Evolutionary conservation across 2,888 invertebrate species (phyloP), one percentile per base, ranked within the genome.

Genomic region (Tupiocoris notatus): DNA sequence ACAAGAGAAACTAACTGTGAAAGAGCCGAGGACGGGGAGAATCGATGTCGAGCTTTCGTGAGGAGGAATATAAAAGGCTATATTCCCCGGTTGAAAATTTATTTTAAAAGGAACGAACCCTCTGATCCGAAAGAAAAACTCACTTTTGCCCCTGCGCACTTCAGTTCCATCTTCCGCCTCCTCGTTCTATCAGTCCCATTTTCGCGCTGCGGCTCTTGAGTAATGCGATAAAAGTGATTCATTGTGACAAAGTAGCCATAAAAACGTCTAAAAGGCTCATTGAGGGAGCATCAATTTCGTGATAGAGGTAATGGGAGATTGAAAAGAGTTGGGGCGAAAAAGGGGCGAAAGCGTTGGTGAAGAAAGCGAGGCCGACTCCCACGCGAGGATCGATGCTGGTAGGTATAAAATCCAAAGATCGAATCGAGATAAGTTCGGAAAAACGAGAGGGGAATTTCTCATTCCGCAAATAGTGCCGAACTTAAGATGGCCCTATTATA

Each of bases 181-280:
- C 3, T 39, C 12, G 39, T 39, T 39, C 39, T 39, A 39, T 39
- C 39, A 39, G 39, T 39, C 39, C 39, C 39, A 39, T 39, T 39
- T 39, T 39, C 39, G 39, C 39, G 39, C 12, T 3, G 39, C 12
- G 39, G 39, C 39, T 39, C 21, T 20, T 73, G 73, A 73, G 73
- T 62, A 73, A 73, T 73, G 63, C 73, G 73, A 73, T 73, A 73
- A 73, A 73, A 73, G 73, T 73, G 73, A 73, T 73, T 73, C 73
- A 73, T 73, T 73, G 73, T 62, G 73, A 73, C 73, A 73, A 73
- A 73, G 73, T 73, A 63, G 39, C 73, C 63, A 73, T 73, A 73
- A 73, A 73, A 73, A 73, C 63, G 73, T 73, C 73, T 62, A 18
- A 65, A 23, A 20, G 73, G 73, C 73, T 73, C 62, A 73, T 25